Conservation (phyloP, 2,888 invertebrate genomes). For the Tiphia femorata region DNA sequence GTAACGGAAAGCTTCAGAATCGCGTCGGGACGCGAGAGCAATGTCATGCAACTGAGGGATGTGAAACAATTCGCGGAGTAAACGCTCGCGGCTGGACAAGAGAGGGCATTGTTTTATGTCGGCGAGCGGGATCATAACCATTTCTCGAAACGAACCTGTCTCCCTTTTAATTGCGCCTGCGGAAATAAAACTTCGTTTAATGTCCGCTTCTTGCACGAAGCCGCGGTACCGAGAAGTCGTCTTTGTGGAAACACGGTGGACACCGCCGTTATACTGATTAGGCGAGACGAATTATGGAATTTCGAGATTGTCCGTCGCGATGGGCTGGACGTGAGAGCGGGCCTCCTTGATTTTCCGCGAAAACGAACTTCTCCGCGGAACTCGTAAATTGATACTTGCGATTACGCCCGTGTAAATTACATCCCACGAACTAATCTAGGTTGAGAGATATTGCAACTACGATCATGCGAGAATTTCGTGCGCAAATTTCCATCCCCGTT, state of each 20-base stretch:
- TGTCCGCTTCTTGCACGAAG: slow-evolving; percentile 16
- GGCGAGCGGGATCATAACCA: slow-evolving; percentile 12
- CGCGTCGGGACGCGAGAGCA: too few relatives aligned
- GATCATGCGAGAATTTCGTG: too few relatives aligned
- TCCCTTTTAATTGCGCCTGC: slow-evolving; percentile 24
- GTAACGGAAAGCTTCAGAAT: too few relatives aligned
- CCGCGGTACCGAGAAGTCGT: slow-evolving; percentile 2
- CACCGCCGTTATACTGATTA: slow-evolving; percentile 21
- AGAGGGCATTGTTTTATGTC: slow-evolving; percentile 21
- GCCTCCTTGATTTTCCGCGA: neutral
- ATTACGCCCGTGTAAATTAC: too few relatives aligned
- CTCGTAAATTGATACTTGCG: too few relatives aligned
- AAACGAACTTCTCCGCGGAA: neutral
- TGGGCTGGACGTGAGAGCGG: neutral
- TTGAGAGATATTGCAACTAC: too few relatives aligned
- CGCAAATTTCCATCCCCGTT: too few relatives aligned
- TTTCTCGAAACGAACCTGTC: slow-evolving; percentile 9
- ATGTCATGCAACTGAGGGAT: too few relatives aligned
- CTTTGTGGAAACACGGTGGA: slow-evolving; percentile 9
- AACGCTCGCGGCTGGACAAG: too few relatives aligned
- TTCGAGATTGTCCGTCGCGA: slow-evolving; percentile 9
- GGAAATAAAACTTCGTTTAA: slow-evolving; percentile 21
- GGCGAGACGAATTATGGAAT: slow-evolving; percentile 22
- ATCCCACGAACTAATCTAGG: too few relatives aligned
- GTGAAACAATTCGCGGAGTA: too few relatives aligned